phyloP scores from a whole-genome alignment of 2,113 vertebrate genomes.

The Cyprinus carpio region DNA sequence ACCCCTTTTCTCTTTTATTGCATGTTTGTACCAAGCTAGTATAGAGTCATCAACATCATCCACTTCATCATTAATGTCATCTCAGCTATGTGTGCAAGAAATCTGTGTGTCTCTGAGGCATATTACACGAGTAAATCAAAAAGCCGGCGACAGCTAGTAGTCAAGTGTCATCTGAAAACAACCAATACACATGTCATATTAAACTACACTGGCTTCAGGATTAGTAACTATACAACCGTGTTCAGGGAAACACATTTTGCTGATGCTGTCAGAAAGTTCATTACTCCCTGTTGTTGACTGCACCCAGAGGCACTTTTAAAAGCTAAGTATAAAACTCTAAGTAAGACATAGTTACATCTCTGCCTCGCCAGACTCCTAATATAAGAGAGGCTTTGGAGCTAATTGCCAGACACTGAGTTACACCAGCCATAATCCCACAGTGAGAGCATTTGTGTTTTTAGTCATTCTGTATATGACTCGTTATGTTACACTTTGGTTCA shows the following conservation, averaged over 20 bases:
- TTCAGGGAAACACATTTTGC: constrained; percentile 28
- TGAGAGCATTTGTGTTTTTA: background rate
- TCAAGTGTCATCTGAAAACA: constrained; percentile 27
- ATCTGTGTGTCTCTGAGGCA: constrained; percentile 26
- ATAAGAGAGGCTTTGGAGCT: constrained; percentile 32
- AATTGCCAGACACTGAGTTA: constrained; percentile 17
- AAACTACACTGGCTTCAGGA: constrained; percentile 3
- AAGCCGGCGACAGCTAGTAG: constrained; percentile 32
- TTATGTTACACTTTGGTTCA: background rate
- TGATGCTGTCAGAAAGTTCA: constrained; percentile 34
- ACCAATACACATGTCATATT: constrained; percentile 15
- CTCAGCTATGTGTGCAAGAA: constrained; percentile 6
- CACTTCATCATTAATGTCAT: constrained; percentile 38
- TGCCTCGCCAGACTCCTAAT: constrained; percentile 34
- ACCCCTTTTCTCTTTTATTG: background rate
- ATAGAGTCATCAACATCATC: constrained; percentile 13
- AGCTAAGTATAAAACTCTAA: constrained; percentile 35
- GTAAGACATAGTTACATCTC: constrained; percentile 33
- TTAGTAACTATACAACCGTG: constrained; percentile 20
- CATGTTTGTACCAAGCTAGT: constrained; percentile 7
- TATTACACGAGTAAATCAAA: constrained; percentile 42
- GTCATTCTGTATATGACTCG: background rate
- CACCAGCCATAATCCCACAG: background rate
- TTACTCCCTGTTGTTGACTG: constrained; percentile 43
- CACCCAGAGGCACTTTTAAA: constrained; percentile 44